Evolutionary conservation across 2,888 invertebrate species (phyloP).

Genomic region (Prosapia bicincta): DNA sequence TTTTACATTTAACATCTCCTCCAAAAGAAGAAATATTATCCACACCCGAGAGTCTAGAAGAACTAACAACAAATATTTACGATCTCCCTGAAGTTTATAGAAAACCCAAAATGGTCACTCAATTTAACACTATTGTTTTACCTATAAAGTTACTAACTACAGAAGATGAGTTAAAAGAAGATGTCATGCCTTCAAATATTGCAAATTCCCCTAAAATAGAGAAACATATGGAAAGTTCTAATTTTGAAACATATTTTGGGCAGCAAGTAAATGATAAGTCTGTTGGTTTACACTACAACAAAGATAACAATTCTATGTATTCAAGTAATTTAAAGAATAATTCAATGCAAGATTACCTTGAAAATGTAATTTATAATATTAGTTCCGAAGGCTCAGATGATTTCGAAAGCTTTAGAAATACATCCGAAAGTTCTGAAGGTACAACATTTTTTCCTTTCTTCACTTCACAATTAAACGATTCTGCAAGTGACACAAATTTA

Average conservation of each 20-base stretch:
- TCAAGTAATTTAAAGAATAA: background rate
- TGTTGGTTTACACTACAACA: background rate
- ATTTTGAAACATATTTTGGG: background rate
- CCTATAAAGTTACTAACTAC: background rate
- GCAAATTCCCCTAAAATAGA: background rate
- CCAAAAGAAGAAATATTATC: background rate
- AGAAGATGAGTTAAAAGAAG: background rate
- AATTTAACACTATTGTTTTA: background rate
- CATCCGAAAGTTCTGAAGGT: background rate
- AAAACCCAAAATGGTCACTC: background rate
- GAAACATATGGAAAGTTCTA: background rate
- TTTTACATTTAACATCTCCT: background rate
- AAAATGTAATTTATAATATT: background rate
- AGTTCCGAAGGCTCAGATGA: background rate
- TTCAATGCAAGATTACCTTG: background rate
- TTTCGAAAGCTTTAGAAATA: background rate
- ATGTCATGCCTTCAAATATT: background rate
- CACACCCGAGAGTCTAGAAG: background rate
- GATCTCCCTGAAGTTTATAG: background rate
- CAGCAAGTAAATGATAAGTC: background rate
- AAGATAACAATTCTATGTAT: background rate
- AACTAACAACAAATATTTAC: background rate
- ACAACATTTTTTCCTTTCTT: background rate
- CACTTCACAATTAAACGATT: background rate
- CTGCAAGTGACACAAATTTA: constrained; percentile 3